Evolutionary conservation across 1,140 invertebrate species (phyloP).

Genomic region (Chironomus striatipennis): DNA sequence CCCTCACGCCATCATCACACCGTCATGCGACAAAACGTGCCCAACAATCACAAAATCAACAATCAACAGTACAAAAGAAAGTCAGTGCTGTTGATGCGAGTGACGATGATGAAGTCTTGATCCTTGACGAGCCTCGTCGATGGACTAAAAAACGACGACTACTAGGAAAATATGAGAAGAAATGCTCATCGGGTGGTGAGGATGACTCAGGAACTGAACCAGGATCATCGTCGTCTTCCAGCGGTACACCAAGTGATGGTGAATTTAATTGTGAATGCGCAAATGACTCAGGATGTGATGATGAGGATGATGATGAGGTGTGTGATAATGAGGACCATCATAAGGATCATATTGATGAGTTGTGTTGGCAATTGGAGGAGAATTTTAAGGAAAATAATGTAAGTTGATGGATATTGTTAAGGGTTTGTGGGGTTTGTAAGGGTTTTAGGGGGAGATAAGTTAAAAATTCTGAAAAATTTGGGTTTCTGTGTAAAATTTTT

Average conservation of each 20-base stretch:
- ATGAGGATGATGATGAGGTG: background rate
- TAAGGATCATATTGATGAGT: background rate
- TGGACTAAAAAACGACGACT: background rate
- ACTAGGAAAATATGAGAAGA: background rate
- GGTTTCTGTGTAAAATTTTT: no score
- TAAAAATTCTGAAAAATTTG: no score
- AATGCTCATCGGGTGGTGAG: constrained; percentile 13
- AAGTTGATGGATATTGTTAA: background rate
- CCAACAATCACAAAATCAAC: background rate
- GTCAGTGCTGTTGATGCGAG: background rate
- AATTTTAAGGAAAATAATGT: constrained; percentile 20
- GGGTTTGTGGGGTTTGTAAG: background rate
- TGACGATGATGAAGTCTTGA: background rate
- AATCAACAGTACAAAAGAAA: no score
- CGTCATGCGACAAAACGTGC: background rate
- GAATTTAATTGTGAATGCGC: constrained; percentile 19
- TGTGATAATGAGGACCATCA: background rate
- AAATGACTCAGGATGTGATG: constrained; percentile 3
- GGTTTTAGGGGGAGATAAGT: background rate
- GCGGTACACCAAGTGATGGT: background rate
- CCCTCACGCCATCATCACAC: background rate
- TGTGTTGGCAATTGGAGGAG: constrained; percentile 11
- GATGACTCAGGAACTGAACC: constrained; percentile 10
- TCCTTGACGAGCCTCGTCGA: background rate
- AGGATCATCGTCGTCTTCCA: background rate